Evolutionary conservation across 2,113 vertebrate species (phyloP).

Genomic region (Poecile atricapillus): DNA sequence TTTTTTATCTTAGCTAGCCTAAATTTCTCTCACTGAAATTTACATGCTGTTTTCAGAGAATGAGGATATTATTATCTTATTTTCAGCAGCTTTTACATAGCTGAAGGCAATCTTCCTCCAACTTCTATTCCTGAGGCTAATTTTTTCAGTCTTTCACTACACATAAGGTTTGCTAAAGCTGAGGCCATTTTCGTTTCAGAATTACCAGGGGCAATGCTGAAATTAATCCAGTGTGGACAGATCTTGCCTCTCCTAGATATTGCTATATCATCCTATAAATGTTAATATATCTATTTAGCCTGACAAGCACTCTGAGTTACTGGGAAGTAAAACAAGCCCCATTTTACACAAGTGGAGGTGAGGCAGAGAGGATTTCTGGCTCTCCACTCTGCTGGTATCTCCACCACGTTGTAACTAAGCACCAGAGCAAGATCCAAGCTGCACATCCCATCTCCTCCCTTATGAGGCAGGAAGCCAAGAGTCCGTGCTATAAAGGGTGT

Average conservation of each 20-base stretch:
- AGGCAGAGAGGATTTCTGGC: neutral
- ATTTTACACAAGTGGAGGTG: neutral
- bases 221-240: neutral
- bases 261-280: neutral
- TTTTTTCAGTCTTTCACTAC: neutral
- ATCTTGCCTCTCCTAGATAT: neutral
- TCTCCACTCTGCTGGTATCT: neutral
- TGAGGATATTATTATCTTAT: neutral
- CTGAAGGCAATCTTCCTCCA: neutral
- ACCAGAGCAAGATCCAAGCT: neutral
- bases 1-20: neutral
- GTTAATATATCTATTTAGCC: neutral
- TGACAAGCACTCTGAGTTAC: neutral
- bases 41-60: neutral
- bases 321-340: neutral
- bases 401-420: neutral
- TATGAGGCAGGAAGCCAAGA: neutral
- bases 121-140: neutral
- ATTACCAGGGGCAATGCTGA: neutral
- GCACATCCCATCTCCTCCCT: neutral
- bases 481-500: accelerated
- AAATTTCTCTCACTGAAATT: neutral
- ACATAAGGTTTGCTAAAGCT: neutral
- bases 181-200: neutral
- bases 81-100: neutral